Percentiles rank a stretch among this genome's conserved stretches.
Conservation (phyloP, 2,113 vertebrate genomes). For the Fulica atra region DNA sequence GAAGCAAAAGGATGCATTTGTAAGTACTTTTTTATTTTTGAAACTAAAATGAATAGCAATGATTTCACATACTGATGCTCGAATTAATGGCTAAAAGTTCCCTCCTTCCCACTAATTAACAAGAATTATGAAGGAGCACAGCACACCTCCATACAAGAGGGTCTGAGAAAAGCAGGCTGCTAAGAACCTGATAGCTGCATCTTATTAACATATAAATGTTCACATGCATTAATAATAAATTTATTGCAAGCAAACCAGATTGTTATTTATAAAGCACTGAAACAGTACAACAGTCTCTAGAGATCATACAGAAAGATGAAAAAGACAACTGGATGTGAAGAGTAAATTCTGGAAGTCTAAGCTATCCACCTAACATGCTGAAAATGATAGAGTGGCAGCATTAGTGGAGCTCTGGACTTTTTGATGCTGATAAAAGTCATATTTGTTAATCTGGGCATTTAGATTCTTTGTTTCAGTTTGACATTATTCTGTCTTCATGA, state of each 20-base stretch:
- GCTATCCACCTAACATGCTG: not conserved
- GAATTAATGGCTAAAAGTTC: not conserved
- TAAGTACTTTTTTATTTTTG: not conserved
- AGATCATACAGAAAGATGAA: not conserved
- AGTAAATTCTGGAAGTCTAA: not conserved
- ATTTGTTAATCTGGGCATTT: not conserved
- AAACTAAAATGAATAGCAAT: not conserved
- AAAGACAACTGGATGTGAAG: not conserved
- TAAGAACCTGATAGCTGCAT: not conserved
- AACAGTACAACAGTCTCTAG: not conserved
- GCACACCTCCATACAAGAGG: not conserved
- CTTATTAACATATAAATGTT: not conserved
- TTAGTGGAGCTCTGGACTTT: not conserved
- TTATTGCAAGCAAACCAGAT: not conserved
- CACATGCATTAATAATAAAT: not conserved
- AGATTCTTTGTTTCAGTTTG: not conserved
- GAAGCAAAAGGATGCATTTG: not conserved
- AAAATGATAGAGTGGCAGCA: not conserved
- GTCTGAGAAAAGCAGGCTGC: not conserved
- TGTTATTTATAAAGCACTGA: not conserved
- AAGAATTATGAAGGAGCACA: not conserved
- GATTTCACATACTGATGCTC: not conserved
- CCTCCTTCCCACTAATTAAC: not conserved
- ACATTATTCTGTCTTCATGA: not conserved
- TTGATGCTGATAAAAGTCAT: not conserved